Conservation (phyloP, 2,888 invertebrate species). For the Xestia sexstrigata region DNA sequence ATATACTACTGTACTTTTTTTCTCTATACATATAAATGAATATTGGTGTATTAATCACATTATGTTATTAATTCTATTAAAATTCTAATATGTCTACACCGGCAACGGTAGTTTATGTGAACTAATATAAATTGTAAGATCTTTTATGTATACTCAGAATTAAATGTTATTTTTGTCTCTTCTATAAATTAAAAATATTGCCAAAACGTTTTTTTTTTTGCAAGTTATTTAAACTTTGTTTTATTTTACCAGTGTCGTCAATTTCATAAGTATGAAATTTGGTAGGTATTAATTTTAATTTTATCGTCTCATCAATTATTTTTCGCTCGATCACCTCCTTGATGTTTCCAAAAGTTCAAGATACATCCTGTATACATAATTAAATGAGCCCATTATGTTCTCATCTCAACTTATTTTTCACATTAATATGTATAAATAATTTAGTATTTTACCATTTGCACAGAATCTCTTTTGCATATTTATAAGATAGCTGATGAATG, state of each 20-base stretch:
- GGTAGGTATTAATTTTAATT: constrained; percentile 22
- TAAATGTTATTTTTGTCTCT: too few species aligned
- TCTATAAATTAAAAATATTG: background rate
- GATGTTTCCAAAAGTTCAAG: constrained; percentile 43
- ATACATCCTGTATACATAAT: constrained; percentile 49
- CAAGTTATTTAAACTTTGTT: background rate
- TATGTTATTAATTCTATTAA: too few species aligned
- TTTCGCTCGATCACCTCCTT: constrained; percentile 5
- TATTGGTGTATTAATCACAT: too few species aligned
- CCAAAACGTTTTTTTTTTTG: background rate
- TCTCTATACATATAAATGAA: too few species aligned
- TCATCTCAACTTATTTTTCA: background rate
- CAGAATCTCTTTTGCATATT: background rate
- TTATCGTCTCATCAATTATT: constrained; percentile 23
- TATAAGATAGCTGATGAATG: background rate
- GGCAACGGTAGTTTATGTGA: too few species aligned
- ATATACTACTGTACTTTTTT: too few species aligned
- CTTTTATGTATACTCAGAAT: too few species aligned
- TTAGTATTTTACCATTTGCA: background rate
- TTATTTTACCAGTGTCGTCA: background rate
- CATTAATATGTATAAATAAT: background rate
- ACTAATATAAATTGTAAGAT: too few species aligned
- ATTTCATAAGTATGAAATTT: background rate
- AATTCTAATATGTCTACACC: too few species aligned
- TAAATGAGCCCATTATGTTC: background rate